Evolutionary conservation across 1,140 invertebrate genomes (phyloP), one percentile per base, ranked within the genome.

Genomic region (Epicauta chinensis): DNA sequence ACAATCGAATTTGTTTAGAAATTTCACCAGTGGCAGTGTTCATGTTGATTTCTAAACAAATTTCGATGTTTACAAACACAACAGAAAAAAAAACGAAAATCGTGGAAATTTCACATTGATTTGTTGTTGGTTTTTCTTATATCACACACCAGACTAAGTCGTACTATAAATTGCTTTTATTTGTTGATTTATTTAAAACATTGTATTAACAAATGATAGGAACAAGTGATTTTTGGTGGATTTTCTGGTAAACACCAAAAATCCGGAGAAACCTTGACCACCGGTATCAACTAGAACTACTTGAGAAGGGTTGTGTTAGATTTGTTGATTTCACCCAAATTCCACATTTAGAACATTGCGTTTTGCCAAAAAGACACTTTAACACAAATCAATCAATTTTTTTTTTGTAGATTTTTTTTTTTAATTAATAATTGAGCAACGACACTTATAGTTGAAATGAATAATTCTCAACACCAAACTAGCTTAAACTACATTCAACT

Each of bases 331-430:
- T 67, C 63, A 67, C 63, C 63, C 65, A 67, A 67, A 67, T 65
- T 67, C 63, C 66, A 61, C 55, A 58, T 61, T 53, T 23, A 23
- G 51, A 66, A 64, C 55, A 64, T 59, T 59, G 61, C 65, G 65
- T 65, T 65, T 67, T 67, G 61, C 64, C 63, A 67, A 67, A 68
- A 67, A 64, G 65, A 67, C 65, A 64, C 52, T 46, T 42, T 51
- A 52, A 42, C 38, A 41, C 52, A 58, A 57, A 51, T 7, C 6
- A 34, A 34, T n/a, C 5, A 34, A 34, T 11, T 34, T 3, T 34
- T 62, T 32, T 23, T 23, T 23, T 23, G 23, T 23, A 23, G 7
- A 23, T 23, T 23, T 23, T 23, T 23, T 7, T 23, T 7, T 23
- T 23, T n/a, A n/a, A 23, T 23, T 23, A 23, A 23, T 23, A 23